Evolutionary conservation across 64 coral and sea anemone genomes (phyloP).

Genomic region (Montipora foliosa): DNA sequence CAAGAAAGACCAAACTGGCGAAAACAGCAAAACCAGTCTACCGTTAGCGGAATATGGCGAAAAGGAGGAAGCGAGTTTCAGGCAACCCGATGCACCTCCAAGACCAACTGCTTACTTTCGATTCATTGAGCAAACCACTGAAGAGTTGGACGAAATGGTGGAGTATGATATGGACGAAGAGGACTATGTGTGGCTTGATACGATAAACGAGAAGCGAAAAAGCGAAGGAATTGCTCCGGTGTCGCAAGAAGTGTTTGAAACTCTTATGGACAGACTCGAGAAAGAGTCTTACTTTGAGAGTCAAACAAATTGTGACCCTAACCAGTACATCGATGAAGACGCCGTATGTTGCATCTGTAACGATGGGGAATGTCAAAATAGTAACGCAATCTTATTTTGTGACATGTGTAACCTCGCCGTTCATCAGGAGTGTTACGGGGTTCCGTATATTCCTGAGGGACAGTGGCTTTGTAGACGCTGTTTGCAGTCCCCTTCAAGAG

Average conservation of each 20-base stretch:
- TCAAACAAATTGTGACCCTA: constrained; percentile 96
- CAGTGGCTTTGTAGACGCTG: constrained; percentile 99
- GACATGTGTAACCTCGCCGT: constrained; percentile 99
- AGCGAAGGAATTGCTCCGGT: constrained; percentile 92
- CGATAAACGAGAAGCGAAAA: constrained; percentile 94
- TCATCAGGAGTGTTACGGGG: constrained; percentile 99
- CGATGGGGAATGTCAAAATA: constrained; percentile 98
- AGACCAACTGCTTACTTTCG: constrained; percentile 96
- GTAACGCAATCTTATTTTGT: constrained; percentile 98
- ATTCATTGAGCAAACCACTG: constrained; percentile 97
- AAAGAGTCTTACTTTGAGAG: constrained; percentile 99
- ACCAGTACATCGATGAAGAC: constrained; percentile 99
- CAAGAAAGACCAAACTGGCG: constrained; percentile 67
- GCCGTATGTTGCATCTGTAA: constrained; percentile 99
- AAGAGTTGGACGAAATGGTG: constrained; percentile 97
- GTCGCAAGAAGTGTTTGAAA: constrained; percentile 99
- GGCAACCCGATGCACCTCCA: constrained; percentile 89
- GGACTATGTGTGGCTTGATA: constrained; percentile 91
- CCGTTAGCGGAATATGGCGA: constrained; percentile 82
- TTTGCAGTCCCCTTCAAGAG: constrained; percentile 96
- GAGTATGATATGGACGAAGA: constrained; percentile 99
- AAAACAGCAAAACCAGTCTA: constrained; percentile 63
- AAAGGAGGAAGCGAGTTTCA: constrained; percentile 73
- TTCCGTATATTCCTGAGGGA: constrained; percentile 98
- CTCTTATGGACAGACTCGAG: constrained; percentile 96